phyloP scores from a whole-genome alignment of 2,797 vertebrate species.

The Sebastes jordani region DNA sequence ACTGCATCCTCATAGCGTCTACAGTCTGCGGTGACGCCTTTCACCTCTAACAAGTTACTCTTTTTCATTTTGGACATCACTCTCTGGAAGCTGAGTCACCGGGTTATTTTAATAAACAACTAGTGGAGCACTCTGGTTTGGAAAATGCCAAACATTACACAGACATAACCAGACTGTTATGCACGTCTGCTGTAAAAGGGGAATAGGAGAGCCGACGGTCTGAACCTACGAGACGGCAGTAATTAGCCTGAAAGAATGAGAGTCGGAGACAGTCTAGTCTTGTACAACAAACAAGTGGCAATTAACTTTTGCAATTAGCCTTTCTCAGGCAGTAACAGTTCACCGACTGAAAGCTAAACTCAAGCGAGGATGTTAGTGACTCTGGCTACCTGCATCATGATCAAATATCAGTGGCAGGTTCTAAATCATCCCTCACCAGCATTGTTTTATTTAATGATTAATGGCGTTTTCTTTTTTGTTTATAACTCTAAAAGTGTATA shows the following conservation, averaged over 20 bases:
- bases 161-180: slow-evolving; percentile 69
- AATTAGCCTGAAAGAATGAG: slow-evolving; percentile 47
- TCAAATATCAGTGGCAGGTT: neutral
- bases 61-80: slow-evolving; percentile 52
- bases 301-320: slow-evolving; percentile 15
- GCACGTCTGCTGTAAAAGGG: slow-evolving; percentile 55
- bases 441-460: slow-evolving; percentile 1
- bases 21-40: slow-evolving; percentile 30
- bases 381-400: neutral
- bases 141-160: slow-evolving; percentile 65
- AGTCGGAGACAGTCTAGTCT: slow-evolving; percentile 6
- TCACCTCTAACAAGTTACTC: slow-evolving; percentile 46
- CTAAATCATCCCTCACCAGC: neutral
- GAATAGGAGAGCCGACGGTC: slow-evolving; percentile 32
- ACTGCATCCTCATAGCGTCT: slow-evolving; percentile 20
- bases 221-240: slow-evolving; percentile 36
- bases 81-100: slow-evolving; percentile 34
- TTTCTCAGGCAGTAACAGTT: slow-evolving; percentile 8
- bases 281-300: slow-evolving; percentile 38
- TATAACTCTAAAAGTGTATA: neutral
- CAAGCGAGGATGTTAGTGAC: neutral
- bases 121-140: slow-evolving; percentile 38
- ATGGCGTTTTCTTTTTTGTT: neutral
- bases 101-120: slow-evolving; percentile 59
- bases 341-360: neutral